Conservation (phyloP, 1,140 invertebrate species). For the Muscidifurax raptorellus region DNA sequence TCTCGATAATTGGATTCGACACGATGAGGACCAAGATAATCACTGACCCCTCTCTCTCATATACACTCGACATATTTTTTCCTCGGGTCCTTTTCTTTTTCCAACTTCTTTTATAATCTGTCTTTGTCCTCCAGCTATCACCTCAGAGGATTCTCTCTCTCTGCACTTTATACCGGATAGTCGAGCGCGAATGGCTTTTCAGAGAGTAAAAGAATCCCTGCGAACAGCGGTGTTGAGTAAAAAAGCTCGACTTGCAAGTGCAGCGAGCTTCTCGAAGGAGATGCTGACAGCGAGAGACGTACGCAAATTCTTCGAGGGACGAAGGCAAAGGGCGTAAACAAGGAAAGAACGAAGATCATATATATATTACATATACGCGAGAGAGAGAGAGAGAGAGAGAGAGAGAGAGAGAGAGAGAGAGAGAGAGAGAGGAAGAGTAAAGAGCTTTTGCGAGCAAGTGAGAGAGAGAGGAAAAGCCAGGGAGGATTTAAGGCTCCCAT, state of each 20-base stretch:
- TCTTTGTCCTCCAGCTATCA: not conserved
- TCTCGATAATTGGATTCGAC: constrained; percentile 38
- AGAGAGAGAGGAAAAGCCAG: constrained; percentile 32
- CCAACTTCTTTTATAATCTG: not conserved
- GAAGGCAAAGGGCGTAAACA: no score
- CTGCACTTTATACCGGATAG: not conserved
- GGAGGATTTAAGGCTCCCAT: constrained; percentile 68
- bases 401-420: not conserved
- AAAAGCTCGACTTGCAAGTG: not conserved
- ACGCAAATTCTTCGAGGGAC: no score
- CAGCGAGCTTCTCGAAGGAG: no score
- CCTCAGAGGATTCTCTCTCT: not conserved
- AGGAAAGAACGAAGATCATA: not conserved
- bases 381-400: not conserved
- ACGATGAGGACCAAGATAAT: not conserved
- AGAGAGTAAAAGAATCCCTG: no score
- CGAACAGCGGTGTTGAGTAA: not conserved
- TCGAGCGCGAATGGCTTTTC: not conserved
- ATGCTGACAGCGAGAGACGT: no score
- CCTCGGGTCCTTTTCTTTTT: not conserved
- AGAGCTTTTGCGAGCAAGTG: not conserved
- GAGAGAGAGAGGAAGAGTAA: not conserved
- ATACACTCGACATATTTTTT: not conserved
- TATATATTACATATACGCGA: not conserved
- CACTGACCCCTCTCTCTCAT: not conserved